Evolutionary conservation across 2,888 invertebrate genomes (phyloP).

Genomic region (Orchesellides sinensis): DNA sequence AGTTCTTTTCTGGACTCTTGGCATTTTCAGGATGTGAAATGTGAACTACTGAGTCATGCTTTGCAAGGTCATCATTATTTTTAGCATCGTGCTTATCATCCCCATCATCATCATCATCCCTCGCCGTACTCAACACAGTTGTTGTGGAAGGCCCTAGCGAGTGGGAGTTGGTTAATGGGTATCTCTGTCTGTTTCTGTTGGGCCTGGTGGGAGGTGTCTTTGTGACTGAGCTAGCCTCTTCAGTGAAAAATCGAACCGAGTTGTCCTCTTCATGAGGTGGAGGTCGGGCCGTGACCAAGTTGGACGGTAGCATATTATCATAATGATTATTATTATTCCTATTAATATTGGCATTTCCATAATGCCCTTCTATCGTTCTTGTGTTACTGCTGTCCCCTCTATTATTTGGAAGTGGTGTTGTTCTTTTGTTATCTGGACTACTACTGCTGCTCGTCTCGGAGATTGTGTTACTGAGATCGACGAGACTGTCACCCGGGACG

Average conservation of each 20-base stretch:
- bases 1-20: conserved; percentile 32
- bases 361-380: conserved; percentile 18
- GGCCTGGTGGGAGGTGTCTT: conserved; percentile 42
- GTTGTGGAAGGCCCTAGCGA: conserved; percentile 62
- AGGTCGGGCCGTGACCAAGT: conserved; percentile 21
- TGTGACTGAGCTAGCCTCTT: conserved; percentile 39
- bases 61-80: conserved; percentile 23
- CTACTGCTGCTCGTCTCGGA: conserved; percentile 10
- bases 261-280: conserved; percentile 37
- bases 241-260: conserved; percentile 54
- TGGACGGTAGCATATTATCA: background rate
- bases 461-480: conserved; percentile 63
- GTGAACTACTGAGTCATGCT: conserved; percentile 17
- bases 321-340: background rate
- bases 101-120: conserved; percentile 26
- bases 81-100: conserved; percentile 15
- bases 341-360: background rate
- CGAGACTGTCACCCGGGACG: conserved; percentile 48
- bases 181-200: conserved; percentile 65
- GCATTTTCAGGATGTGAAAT: conserved; percentile 55
- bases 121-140: background rate
- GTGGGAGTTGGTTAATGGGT: conserved; percentile 66
- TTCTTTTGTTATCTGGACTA: background rate
- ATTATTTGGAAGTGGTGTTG: conserved; percentile 10
- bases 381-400: background rate